Evolutionary conservation across 2,797 vertebrate species (phyloP), one percentile per base, ranked within the genome.

Genomic region (Lateolabrax maculatus): DNA sequence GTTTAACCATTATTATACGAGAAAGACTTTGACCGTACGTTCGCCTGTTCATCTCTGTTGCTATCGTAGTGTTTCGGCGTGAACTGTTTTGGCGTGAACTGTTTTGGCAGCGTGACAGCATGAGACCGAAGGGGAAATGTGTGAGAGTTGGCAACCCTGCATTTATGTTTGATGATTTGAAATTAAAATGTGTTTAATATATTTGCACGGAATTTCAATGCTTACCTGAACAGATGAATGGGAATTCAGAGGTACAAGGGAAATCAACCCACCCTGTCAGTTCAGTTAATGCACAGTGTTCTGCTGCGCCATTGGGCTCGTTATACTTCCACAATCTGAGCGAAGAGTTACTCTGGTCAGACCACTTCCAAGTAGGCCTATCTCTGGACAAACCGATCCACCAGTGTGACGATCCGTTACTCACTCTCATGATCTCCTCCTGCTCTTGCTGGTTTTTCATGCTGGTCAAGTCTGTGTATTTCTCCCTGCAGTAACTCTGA

Each of bases 241-340:
- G 1, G 1, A 0, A 0, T 37, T 1, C 3, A 0, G 0, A 0
- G 0, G 0, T 0, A 62, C 78, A 80, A 2, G 0, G 0, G 55
- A 4, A 0, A 56, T 80, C 58, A 34, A 0, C 0, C 63, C 60
- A 77, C 1, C 43, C 44, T 25, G 0, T 0, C 3, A 0, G 0
- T 0, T 0, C 0, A 44, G 2, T 0, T 9, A 0, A 1, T 19
- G 0, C 53, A 61, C 77, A 80, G 6, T 0, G 3, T 27, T 60
- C 52, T 0, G 0, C 0, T 51, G 0, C 0, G 0, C 3, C 3
- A 36, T 5, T 1, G 21, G 41, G 49, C 23, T 73, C 25, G 0
- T 0, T 0, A 0, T 0, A 0, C 0, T 0, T 0, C 71, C 71
- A 83, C 1, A 0, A 0, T 9, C 12, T 57, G 25, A 53, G 10